Percentiles rank a stretch among this genome's conserved stretches.
Conservation (phyloP, 2,797 vertebrate genomes). For the Chelonia mydas region DNA sequence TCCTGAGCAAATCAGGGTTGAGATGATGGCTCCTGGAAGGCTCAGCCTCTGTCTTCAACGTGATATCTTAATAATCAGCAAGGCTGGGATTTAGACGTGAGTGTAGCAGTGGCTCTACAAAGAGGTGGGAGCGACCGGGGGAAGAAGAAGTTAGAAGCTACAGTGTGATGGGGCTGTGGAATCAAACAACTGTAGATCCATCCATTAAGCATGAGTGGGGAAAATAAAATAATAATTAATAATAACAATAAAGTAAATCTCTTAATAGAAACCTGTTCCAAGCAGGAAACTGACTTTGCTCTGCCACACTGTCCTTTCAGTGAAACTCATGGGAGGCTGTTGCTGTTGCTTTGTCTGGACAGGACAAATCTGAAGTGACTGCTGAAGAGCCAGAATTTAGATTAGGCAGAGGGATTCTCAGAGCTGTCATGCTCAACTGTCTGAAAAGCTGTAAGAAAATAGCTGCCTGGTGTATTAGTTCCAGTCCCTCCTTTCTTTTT, state of each 20-base stretch:
- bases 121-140: background rate
- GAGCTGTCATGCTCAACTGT: background rate
- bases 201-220: background rate
- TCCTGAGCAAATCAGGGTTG: background rate
- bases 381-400: background rate
- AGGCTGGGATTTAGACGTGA: background rate
- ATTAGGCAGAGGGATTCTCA: background rate
- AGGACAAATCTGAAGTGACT: constrained; percentile 12
- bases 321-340: background rate
- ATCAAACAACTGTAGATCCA: background rate
- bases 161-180: background rate
- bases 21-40: background rate
- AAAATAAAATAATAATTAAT: background rate
- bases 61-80: background rate
- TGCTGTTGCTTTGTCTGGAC: background rate
- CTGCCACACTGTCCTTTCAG: background rate
- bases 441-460: constrained; percentile 25
- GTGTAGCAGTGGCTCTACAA: background rate
- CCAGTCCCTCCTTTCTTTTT: background rate
- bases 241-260: background rate
- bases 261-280: background rate
- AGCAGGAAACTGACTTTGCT: background rate
- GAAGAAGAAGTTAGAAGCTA: background rate
- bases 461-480: background rate
- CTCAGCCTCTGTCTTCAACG: background rate